Evolutionary conservation across 2,888 invertebrate species (phyloP), one percentile per base, ranked within the genome.

Genomic region (Lissocephala sabroskyi): DNA sequence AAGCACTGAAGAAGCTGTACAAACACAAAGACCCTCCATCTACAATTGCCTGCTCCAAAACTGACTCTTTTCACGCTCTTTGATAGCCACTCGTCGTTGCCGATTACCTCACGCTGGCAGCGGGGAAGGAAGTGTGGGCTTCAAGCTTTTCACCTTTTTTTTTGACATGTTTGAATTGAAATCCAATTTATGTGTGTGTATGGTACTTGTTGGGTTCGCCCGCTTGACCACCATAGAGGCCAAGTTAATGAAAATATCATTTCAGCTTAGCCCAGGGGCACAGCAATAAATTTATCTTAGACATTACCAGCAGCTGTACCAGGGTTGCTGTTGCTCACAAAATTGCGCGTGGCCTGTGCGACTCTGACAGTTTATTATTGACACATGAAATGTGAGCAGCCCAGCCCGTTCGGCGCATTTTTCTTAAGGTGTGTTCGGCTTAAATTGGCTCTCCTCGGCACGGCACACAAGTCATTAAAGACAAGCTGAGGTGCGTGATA

Each of bases 201-300:
- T 29, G 28, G 19, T 37, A n/a, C 18, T 6, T 41, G 30, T 7
- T n/a, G 14, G 16, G 17, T 19, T 39, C 7, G 39, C n/a, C n/a
- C 51, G 52, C 56, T 76, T 59, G 54, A 62, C 59, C 11, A 19
- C 37, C 32, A 32, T 16, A 70, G 71, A 71, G 78, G 78, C 70
- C 70, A 75, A 71, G 78, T 57, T 77, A 75, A 71, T 75, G 71
- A 78, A 71, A 71, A 78, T 70, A 77, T 77, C 78, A 70, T 77
- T 76, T 65, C 70, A 65, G 48, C 62, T 76, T 73, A 49, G 67
- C 67, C 67, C 62, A 75, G 54, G n/a, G 73, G 67, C 67, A 56
- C 46, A 61, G 53, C 56, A 32, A 32, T 32, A 32, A 32, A 32
- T 32, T n/a, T 10, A 6, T n/a, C n/a, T n/a, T n/a, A n/a, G n/a